Base-by-base conservation (phyloP, 2,888 invertebrate genomes). In the Cheilosia variabilis region DNA sequence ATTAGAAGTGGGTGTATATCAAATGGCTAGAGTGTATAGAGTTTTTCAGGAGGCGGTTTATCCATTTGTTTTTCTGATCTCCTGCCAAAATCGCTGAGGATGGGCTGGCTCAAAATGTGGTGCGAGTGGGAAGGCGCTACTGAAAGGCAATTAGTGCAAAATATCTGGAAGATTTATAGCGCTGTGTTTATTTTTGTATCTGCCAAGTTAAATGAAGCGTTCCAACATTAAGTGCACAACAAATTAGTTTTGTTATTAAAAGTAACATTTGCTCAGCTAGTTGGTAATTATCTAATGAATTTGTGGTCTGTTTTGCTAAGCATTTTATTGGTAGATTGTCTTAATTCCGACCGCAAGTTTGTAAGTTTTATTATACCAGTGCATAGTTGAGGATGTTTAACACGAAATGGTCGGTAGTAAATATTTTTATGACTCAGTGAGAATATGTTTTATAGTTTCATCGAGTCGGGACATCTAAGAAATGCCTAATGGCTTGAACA, bases 161-260 rank as follows among this genome's bases (percentile, higher is more conserved):
- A 79, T 75, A 84, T 75, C 57, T 75, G 17, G 53, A 75, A 75
- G 75, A 71, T 79, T 84, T 79, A 84, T 79, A 41, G 62, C 57
- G 43, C 31, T 73, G 60, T 77, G 15, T 78, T 66, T 77, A 69
- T 69, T 75, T 75, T 75, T 84, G 57, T 58, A 65, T 79, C 55
- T 73, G 31, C 55, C 57, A 58, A 43, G 73, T 52, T 73, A 57
- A 83, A 83, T 69, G 73, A 65, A 34, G 73, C 84, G 84, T 69
- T 58, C 69, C 4, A 65, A 65, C 73, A 84, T 79, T 84, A 84
- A 79, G 65, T 79, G 65, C 69, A 65, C 57, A 79, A 79, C 84
- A 69, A 75, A 84, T 75, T 84, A 79, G 79, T 79, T 84, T 71
- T 73, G 73, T 75, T 73, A 83, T 83, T 75, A 63, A 66, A 79